Conservation (phyloP, 2,888 invertebrate genomes). For the Xanthorhoe designata region DNA sequence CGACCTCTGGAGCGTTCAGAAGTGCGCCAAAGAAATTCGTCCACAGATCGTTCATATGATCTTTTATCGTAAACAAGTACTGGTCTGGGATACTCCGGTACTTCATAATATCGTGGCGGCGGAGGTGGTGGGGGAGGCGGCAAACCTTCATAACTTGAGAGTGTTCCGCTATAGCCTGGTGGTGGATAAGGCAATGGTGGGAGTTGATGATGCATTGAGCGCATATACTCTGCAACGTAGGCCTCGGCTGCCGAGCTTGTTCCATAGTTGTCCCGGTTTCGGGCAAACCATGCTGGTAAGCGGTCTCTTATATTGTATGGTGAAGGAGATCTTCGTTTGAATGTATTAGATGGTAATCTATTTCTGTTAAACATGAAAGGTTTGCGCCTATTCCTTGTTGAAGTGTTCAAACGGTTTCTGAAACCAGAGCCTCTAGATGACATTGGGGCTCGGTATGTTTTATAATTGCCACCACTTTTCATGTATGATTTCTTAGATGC, state of each 20-base stretch:
- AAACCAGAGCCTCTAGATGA: constrained; percentile 75
- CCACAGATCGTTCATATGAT: constrained; percentile 94
- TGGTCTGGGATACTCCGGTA: constrained; percentile 90
- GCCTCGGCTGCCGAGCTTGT: constrained; percentile 89
- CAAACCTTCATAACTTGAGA: constrained; percentile 86
- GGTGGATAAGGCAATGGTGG: constrained; percentile 93
- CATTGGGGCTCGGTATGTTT: constrained; percentile 79
- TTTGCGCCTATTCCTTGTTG: constrained; percentile 86
- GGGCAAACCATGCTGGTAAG: constrained; percentile 87
- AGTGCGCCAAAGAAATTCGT: constrained; percentile 95
- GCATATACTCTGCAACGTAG: constrained; percentile 95
- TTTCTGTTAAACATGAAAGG: constrained; percentile 88
- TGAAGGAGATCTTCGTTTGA: constrained; percentile 86
- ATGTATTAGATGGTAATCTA: constrained; percentile 82
- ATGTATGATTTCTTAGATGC: constrained; percentile 88
- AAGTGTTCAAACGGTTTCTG: constrained; percentile 81
- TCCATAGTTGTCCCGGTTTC: constrained; percentile 75
- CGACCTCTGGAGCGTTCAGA: constrained; percentile 88
- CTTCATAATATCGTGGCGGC: constrained; percentile 88
- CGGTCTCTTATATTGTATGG: constrained; percentile 85
- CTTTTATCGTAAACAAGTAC: constrained; percentile 89
- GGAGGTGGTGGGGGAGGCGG: constrained; percentile 89
- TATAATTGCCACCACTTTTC: constrained; percentile 82
- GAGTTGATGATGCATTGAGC: constrained; percentile 93
- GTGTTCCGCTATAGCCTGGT: constrained; percentile 79